Conservation (phyloP, 1,140 invertebrate species). For the Solen grandis region DNA sequence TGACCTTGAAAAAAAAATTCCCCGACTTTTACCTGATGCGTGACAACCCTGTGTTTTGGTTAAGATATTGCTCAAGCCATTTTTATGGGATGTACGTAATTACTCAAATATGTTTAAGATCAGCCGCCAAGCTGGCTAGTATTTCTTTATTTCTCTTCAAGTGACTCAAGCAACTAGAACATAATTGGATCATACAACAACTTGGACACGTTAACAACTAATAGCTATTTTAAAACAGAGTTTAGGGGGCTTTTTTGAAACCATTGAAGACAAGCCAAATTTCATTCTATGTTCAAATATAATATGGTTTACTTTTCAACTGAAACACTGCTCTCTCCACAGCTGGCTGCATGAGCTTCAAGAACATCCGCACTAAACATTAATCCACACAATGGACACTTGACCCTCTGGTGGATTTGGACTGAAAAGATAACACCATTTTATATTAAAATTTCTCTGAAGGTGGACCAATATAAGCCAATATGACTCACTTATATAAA, state of each 20-base stretch:
- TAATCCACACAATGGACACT: conserved; percentile 33
- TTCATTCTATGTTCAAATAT: conserved; percentile 15
- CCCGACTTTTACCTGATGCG: no score
- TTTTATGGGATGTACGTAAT: no score
- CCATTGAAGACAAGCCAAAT: conserved; percentile 17
- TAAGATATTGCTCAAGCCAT: no score
- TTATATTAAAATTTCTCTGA: not conserved
- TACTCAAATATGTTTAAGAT: conserved; percentile 8
- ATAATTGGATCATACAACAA: conserved; percentile 14
- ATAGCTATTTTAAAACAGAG: no score
- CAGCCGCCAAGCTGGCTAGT: conserved; percentile 16
- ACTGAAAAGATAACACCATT: conserved; percentile 17
- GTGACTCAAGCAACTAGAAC: conserved; percentile 18
- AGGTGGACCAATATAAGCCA: conserved; percentile 8
- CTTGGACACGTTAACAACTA: conserved; percentile 21
- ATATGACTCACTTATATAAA: conserved; percentile 21
- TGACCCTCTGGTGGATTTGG: conserved; percentile 16
- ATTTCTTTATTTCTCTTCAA: conserved; percentile 5
- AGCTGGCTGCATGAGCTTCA: conserved; percentile 23
- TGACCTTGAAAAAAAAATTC: no score
- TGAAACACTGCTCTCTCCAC: conserved; percentile 22
- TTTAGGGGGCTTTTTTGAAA: no score
- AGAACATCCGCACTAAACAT: conserved; percentile 28
- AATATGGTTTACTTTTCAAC: conserved; percentile 23
- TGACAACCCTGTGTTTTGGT: no score